Conservation (phyloP, 2,797 vertebrate species). For the Taeniopygia guttata region DNA sequence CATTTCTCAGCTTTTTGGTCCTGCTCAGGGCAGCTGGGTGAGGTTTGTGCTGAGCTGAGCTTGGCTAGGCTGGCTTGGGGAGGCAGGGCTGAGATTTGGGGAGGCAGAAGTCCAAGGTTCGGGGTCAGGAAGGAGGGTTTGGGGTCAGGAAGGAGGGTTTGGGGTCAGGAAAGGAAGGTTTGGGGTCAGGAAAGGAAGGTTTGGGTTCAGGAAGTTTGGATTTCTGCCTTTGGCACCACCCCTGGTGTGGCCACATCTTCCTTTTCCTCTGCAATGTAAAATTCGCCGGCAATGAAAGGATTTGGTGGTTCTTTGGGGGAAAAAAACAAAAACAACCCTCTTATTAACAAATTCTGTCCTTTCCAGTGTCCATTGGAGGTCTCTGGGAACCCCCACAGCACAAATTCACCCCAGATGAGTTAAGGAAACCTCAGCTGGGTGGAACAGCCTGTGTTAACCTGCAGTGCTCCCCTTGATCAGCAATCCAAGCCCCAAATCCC, state of each 20-base stretch:
- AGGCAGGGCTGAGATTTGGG: fast-evolving
- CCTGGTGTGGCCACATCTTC: background rate
- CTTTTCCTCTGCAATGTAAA: background rate
- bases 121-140: too few species aligned
- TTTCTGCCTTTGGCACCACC: background rate
- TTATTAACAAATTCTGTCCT: background rate
- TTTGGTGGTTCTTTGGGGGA: background rate
- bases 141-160: too few species aligned
- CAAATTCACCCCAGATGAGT: background rate
- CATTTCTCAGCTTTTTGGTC: background rate
- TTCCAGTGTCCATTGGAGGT: background rate
- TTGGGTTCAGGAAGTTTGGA: background rate
- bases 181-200: fast-evolving
- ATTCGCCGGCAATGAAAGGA: fast-evolving
- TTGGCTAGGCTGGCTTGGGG: background rate
- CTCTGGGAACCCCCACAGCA: background rate
- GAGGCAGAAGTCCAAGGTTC: background rate
- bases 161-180: background rate
- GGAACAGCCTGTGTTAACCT: background rate
- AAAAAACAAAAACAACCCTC: too few species aligned
- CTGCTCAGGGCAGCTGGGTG: fast-evolving
- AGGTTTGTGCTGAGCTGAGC: background rate
- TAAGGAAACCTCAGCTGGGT: background rate
- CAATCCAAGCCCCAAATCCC: background rate
- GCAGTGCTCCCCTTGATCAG: background rate